Percentiles rank a stretch among this genome's conserved stretches.
Conservation (phyloP, 2,888 invertebrate species). For the Chloromyia formosa region DNA sequence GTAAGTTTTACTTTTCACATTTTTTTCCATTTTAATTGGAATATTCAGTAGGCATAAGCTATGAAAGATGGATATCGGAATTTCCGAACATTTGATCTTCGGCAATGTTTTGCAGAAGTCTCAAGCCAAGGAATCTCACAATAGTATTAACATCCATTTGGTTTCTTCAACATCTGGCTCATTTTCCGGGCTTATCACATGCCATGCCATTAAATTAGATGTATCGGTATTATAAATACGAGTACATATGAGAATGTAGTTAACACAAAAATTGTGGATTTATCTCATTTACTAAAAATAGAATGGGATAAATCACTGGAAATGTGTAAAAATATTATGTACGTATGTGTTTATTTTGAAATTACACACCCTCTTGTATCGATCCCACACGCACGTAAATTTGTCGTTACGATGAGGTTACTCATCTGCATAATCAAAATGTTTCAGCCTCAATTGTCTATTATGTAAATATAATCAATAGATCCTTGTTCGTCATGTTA, state of each 20-base stretch:
- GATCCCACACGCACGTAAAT: background rate
- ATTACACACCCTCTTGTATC: background rate
- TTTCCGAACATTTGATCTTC: no score
- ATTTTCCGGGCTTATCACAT: no score
- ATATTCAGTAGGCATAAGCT: background rate
- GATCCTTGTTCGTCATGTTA: no score
- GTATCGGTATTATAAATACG: no score
- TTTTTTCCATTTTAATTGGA: background rate
- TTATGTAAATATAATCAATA: no score
- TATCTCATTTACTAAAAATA: constrained; percentile 31
- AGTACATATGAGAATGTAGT: background rate
- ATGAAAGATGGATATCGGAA: no score
- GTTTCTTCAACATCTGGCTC: background rate
- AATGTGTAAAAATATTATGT: background rate
- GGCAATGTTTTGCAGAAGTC: no score
- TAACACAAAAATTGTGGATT: constrained; percentile 16
- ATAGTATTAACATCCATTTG: background rate
- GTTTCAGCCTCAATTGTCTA: constrained; percentile 15
- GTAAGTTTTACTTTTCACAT: constrained; percentile 65
- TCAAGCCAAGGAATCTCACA: background rate
- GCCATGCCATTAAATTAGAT: background rate
- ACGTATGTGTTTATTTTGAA: background rate
- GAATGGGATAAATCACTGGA: constrained; percentile 13
- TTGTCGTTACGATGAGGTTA: background rate
- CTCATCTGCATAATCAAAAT: constrained; percentile 14